phyloP scores from a whole-genome alignment of 2,113 vertebrate genomes.

The Bubo blakistoni region DNA sequence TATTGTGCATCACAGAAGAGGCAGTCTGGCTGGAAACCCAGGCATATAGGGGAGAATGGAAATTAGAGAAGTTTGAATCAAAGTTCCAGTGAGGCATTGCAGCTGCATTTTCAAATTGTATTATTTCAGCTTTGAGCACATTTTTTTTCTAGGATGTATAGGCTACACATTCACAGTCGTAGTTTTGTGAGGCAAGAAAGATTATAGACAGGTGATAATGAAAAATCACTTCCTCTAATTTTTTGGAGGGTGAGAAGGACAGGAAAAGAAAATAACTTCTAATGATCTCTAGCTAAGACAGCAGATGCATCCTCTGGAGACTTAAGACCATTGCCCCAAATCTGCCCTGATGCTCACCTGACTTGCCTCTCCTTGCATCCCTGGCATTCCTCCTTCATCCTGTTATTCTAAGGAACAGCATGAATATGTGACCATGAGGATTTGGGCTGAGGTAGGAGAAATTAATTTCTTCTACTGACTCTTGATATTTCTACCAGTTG shows the following conservation, averaged over 20 bases:
- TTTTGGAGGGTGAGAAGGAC: background rate
- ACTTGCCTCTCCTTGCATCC: background rate
- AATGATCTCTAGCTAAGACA: background rate
- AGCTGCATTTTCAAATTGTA: background rate
- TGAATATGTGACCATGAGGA: background rate
- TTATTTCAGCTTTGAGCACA: background rate
- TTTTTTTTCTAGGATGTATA: background rate
- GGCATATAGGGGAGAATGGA: background rate
- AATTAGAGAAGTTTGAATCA: background rate
- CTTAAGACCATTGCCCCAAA: rapidly evolving
- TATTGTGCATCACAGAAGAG: background rate
- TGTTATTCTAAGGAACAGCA: background rate
- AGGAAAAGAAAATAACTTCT: background rate
- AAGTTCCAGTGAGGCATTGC: background rate
- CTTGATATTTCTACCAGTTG: background rate
- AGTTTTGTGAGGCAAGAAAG: background rate
- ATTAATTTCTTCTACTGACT: background rate
- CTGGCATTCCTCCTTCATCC: background rate
- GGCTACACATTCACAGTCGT: background rate
- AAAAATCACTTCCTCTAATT: background rate
- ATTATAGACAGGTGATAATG: background rate
- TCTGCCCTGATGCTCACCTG: background rate
- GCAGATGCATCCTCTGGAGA: background rate
- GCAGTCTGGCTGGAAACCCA: background rate
- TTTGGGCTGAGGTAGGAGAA: background rate